phyloP scores from a whole-genome alignment of 2,113 vertebrate species.

The Myrmecobius fasciatus region DNA sequence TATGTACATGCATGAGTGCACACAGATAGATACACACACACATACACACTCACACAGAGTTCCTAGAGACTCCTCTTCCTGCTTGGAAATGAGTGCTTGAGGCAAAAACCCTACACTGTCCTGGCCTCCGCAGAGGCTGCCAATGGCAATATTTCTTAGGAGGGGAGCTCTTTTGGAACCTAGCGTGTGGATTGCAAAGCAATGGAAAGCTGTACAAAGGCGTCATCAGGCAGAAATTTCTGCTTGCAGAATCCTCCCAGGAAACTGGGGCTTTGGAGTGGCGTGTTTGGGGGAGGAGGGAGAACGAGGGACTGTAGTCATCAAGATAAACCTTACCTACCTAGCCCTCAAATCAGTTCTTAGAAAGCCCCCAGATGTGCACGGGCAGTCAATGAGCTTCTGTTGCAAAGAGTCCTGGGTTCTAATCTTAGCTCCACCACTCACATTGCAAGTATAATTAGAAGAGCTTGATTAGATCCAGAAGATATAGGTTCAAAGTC shows the following conservation, averaged over 20 bases:
- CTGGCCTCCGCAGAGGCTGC: slow-evolving; percentile 59
- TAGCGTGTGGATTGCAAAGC: slow-evolving; percentile 54
- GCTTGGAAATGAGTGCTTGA: background rate
- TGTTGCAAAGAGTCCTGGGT: background rate
- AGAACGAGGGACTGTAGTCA: background rate
- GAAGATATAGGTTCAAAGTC: background rate
- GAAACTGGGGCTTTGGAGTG: background rate
- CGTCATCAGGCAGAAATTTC: background rate
- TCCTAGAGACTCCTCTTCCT: slow-evolving; percentile 47
- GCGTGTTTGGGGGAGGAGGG: background rate
- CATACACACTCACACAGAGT: slow-evolving; percentile 40
- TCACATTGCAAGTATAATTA: background rate
- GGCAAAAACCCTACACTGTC: slow-evolving; percentile 50
- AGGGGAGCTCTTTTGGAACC: slow-evolving; percentile 62
- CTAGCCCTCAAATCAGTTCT: background rate
- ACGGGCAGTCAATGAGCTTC: background rate
- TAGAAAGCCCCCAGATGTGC: background rate
- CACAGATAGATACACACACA: no score
- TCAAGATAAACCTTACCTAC: background rate
- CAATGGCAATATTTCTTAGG: slow-evolving; percentile 53
- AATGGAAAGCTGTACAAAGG: slow-evolving; percentile 24
- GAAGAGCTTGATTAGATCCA: background rate
- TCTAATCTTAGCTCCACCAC: background rate
- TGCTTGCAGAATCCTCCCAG: background rate
- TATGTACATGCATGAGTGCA: no score